Conservation (phyloP, 2,888 invertebrate genomes). For the Galerucella calmariensis region DNA sequence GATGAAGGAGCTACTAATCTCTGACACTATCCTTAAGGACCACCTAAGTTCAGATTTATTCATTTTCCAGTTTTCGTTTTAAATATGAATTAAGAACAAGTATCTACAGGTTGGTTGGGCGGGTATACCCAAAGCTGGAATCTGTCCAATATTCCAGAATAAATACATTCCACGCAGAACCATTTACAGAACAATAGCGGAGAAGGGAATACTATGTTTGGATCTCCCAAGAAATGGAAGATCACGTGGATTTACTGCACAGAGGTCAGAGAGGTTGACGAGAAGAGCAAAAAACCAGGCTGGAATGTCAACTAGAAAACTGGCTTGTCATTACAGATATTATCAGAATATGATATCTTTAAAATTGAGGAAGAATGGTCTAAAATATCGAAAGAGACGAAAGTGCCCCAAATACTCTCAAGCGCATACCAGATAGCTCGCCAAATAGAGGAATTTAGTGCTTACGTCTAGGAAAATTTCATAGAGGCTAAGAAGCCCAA, state of each 20-base stretch:
- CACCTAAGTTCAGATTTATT: too few relatives aligned
- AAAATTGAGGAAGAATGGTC: slow-evolving; percentile 4
- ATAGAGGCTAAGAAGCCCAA: too few relatives aligned
- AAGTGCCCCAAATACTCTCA: too few relatives aligned
- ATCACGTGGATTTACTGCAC: slow-evolving; percentile 12
- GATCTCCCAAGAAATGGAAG: slow-evolving; percentile 13
- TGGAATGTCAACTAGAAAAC: neutral
- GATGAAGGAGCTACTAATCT: too few relatives aligned
- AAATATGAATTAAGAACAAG: neutral
- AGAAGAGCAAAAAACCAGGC: slow-evolving; percentile 17
- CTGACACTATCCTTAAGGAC: too few relatives aligned
- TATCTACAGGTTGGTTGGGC: neutral
- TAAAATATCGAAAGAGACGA: too few relatives aligned
- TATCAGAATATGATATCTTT: neutral
- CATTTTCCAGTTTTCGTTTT: too few relatives aligned
- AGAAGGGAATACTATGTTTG: neutral
- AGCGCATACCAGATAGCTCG: too few relatives aligned
- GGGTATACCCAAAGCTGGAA: neutral
- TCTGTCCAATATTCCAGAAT: neutral
- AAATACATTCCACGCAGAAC: neutral
- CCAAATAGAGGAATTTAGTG: too few relatives aligned
- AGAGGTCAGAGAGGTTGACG: slow-evolving; percentile 10
- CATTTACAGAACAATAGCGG: neutral
- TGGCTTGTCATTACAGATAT: neutral
- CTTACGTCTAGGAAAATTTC: too few relatives aligned